Conservation (phyloP, 1,140 invertebrate genomes). For the Ceratoteleas bidentatus region DNA sequence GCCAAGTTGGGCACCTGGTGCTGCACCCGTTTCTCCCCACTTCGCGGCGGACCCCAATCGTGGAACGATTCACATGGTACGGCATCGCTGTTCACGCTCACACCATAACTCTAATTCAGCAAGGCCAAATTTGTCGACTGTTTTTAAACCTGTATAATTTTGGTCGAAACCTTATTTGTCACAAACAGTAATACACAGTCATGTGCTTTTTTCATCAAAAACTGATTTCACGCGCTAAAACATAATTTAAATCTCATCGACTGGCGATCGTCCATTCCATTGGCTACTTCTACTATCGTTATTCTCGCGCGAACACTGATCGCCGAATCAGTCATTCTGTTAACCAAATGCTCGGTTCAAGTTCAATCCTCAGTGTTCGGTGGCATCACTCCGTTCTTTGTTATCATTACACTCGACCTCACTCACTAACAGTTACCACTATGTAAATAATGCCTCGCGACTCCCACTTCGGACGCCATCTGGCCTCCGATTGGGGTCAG, state of each 20-base stretch:
- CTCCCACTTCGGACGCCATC: background rate
- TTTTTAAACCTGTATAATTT: conserved; percentile 42
- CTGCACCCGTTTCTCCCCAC: conserved; percentile 82
- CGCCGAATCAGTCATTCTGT: conserved; percentile 19
- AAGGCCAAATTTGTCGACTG: conserved; percentile 28
- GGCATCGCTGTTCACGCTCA: conserved; percentile 50
- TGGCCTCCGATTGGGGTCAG: background rate
- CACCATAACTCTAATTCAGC: conserved; percentile 24
- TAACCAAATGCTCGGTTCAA: conserved; percentile 21
- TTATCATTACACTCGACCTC: conserved; percentile 62
- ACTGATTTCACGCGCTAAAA: conserved; percentile 58
- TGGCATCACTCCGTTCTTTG: conserved; percentile 49
- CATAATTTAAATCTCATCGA: conserved; percentile 51
- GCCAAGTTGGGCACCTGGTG: conserved; percentile 82
- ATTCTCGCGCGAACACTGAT: conserved; percentile 7
- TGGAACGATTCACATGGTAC: conserved; percentile 81
- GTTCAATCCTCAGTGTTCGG: conserved; percentile 23
- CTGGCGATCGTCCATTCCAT: conserved; percentile 59
- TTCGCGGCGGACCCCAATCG: conserved; percentile 80
- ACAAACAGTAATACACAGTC: conserved; percentile 59
- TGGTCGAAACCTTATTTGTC: conserved; percentile 46
- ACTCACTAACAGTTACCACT: conserved; percentile 56
- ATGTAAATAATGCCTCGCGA: conserved; percentile 56
- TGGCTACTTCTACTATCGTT: conserved; percentile 1
- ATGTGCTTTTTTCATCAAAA: conserved; percentile 60